phyloP scores from a whole-genome alignment of 2,797 vertebrate genomes.

The Onychomys torridus region DNA sequence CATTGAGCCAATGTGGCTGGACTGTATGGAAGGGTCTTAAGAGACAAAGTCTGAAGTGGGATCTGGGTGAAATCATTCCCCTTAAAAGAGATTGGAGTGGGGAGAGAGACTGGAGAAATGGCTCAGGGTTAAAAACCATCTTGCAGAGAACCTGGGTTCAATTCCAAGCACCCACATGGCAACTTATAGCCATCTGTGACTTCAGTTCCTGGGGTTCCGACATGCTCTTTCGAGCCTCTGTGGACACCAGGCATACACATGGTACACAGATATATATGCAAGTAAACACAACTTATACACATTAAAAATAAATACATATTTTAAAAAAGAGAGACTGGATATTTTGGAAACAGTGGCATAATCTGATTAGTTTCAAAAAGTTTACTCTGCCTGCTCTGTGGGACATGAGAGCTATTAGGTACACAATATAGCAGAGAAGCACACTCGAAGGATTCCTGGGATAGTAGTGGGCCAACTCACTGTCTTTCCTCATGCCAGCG shows the following conservation, averaged over 20 bases:
- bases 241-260: not conserved
- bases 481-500: slow-evolving; percentile 87
- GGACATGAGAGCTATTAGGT: not conserved
- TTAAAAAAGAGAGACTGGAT: not conserved
- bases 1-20: not conserved
- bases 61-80: not conserved
- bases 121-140: not conserved
- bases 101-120: not conserved
- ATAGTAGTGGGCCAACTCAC: slow-evolving; percentile 75
- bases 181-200: not conserved
- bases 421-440: not conserved
- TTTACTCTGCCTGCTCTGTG: not conserved
- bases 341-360: not conserved
- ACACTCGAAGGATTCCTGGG: not conserved
- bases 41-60: not conserved
- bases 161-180: not conserved
- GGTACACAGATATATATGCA: not conserved
- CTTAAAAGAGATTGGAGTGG: not conserved
- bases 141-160: not conserved
- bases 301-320: not conserved
- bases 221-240: not conserved
- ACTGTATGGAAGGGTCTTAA: not conserved
- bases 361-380: not conserved
- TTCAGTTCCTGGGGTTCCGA: not conserved
- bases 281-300: not conserved